phyloP scores from a whole-genome alignment of 2,888 invertebrate genomes.

The Micropterix aruncella region DNA sequence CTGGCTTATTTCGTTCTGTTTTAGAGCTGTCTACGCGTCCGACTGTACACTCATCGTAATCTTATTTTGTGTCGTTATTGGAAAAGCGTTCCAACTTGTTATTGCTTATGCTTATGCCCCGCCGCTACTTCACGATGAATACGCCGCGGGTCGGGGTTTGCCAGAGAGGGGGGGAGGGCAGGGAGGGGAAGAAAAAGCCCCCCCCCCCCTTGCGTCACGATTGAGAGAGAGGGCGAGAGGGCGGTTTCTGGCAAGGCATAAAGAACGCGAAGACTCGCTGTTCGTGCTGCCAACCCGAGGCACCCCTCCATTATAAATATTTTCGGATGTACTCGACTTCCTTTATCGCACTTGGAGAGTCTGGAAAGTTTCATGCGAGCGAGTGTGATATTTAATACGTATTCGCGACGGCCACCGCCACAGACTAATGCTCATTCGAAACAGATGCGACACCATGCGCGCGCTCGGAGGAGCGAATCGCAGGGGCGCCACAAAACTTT shows the following conservation, averaged over 20 bases:
- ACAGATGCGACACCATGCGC: too few species aligned
- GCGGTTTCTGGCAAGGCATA: constrained; percentile 16
- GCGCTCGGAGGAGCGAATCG: too few species aligned
- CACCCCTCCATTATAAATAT: constrained; percentile 1
- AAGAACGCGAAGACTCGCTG: constrained; percentile 6
- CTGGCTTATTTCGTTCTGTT: too few species aligned
- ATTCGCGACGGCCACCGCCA: too few species aligned
- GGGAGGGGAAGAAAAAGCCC: too few species aligned
- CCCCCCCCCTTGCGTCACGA: constrained; percentile 11
- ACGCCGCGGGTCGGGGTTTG: constrained; percentile 12
- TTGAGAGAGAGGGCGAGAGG: not conserved
- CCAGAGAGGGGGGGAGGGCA: constrained; percentile 2
- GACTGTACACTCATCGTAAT: not conserved
- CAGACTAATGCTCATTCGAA: too few species aligned
- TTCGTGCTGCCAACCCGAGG: not conserved
- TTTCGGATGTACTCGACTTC: constrained; percentile 4
- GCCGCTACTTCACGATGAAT: too few species aligned
- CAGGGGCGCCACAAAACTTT: too few species aligned
- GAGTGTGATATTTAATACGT: too few species aligned
- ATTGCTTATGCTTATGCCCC: constrained; percentile 4
- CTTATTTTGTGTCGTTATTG: not conserved
- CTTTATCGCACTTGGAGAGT: too few species aligned
- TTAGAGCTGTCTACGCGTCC: too few species aligned
- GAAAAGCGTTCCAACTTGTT: not conserved
- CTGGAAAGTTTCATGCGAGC: too few species aligned